Evolutionary conservation across 2,888 invertebrate species (phyloP), one percentile per base, ranked within the genome.

Genomic region (Microchrysa polita): DNA sequence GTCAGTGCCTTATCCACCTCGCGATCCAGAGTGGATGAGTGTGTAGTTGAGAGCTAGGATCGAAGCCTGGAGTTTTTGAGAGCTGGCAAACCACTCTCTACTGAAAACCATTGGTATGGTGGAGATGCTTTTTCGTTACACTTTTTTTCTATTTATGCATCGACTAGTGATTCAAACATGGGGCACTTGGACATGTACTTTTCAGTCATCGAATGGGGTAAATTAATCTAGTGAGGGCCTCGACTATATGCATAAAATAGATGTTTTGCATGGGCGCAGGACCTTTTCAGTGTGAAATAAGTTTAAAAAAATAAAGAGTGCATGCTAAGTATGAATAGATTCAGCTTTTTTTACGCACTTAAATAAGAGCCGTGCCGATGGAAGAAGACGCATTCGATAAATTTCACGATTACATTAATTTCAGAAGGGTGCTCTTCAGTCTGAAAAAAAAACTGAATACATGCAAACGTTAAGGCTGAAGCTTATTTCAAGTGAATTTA

Each of bases 171-270:
- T 65, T 65, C 65, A 65, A 65, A 65, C 44, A 44, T 48, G 20
- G 22, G 22, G 48, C 65, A 65, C 65, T 65, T 65, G 44, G 44
- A 65, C 40, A 71, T 44, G 71, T 22, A 53, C 48, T 34, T 69
- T 69, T 69, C 40, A 55, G 69, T 52, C 55, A 53, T 69, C 55
- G 69, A 69, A 55, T 53, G 53, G 16, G 55, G 52, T 14, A 69
- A 69, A 69, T 69, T 69, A 69, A 69, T 69, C 69, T 69, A 53
- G 27, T 55, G 55, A 53, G 69, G 48, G 48, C 48, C 27, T 16
- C 55, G n/a, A n/a, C n/a, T n/a, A n/a, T n/a, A 34, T 34, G 69
- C 55, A 69, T 16, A 2, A 9, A 67, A 14, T 20, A 20, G 44
- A n/a, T n/a, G 52, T 16, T 20, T 48, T 10, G 12, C n/a, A 9